Evolutionary conservation across 2,797 vertebrate genomes (phyloP).

Genomic region (Mormyrops boulengeri): DNA sequence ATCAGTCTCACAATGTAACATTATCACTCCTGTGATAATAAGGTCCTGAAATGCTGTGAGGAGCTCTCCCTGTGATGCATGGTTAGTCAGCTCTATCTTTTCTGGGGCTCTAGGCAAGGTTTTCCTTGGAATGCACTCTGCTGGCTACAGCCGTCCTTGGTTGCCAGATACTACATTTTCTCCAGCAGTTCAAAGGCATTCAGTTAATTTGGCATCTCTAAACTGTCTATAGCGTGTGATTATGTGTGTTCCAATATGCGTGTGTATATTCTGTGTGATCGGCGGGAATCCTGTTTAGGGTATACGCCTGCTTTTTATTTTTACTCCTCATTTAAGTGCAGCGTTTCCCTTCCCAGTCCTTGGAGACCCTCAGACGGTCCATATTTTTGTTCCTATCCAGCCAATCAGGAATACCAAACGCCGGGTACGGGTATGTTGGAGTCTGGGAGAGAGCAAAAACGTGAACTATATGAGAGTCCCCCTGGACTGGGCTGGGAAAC

Average conservation of each 20-base stretch:
- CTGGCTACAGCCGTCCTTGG: too few relatives aligned
- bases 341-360: not conserved
- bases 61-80: not conserved
- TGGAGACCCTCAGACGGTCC: not conserved
- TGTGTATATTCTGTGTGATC: not conserved
- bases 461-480: not conserved
- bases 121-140: not conserved
- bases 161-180: too few relatives aligned
- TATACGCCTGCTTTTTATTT: not conserved
- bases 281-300: not conserved
- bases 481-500: not conserved
- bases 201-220: not conserved
- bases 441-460: not conserved
- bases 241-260: not conserved
- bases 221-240: not conserved
- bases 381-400: not conserved
- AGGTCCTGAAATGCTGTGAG: not conserved
- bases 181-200: not conserved
- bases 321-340: not conserved
- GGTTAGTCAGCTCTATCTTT: not conserved
- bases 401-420: not conserved
- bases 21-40: not conserved
- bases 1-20: not conserved
- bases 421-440: not conserved
- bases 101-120: not conserved